Evolutionary conservation across 2,113 vertebrate species (phyloP).

Genomic region (Zootoca vivipara): DNA sequence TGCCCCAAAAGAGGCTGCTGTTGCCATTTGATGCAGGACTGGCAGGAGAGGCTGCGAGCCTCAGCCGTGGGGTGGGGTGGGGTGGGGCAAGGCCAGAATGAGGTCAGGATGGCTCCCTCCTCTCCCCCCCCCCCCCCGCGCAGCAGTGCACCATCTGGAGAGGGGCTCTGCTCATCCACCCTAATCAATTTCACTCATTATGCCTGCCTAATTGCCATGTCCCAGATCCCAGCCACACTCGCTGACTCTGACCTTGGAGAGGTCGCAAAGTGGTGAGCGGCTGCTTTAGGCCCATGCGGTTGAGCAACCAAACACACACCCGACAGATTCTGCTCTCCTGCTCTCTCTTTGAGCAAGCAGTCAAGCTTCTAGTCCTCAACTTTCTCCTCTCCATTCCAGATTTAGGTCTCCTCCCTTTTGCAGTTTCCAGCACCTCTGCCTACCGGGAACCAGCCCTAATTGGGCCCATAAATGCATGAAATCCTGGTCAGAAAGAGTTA

Average conservation of each 20-base stretch:
- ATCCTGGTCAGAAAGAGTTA: too few relatives aligned
- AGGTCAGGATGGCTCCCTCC: neutral
- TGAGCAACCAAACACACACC: neutral
- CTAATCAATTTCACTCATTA: accelerated
- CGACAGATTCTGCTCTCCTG: neutral
- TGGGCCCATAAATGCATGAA: too few relatives aligned
- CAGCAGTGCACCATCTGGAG: neutral
- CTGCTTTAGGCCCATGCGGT: neutral
- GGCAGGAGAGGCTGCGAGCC: neutral
- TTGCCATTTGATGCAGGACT: too few relatives aligned
- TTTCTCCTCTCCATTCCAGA: neutral
- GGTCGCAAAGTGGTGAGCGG: neutral
- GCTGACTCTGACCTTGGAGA: neutral
- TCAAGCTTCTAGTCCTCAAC: neutral
- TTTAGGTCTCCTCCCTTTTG: neutral
- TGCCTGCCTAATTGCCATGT: neutral
- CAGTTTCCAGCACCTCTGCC: too few relatives aligned
- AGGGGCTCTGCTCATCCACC: accelerated
- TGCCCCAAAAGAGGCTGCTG: neutral
- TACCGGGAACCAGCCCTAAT: too few relatives aligned
- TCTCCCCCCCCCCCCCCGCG: too few relatives aligned
- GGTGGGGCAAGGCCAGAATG: too few relatives aligned
- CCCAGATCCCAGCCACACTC: neutral
- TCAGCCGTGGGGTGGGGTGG: too few relatives aligned
- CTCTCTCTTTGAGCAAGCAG: neutral